Evolutionary conservation across 1,140 invertebrate species (phyloP), one percentile per base, ranked within the genome.

Genomic region (Cyclina sinensis): DNA sequence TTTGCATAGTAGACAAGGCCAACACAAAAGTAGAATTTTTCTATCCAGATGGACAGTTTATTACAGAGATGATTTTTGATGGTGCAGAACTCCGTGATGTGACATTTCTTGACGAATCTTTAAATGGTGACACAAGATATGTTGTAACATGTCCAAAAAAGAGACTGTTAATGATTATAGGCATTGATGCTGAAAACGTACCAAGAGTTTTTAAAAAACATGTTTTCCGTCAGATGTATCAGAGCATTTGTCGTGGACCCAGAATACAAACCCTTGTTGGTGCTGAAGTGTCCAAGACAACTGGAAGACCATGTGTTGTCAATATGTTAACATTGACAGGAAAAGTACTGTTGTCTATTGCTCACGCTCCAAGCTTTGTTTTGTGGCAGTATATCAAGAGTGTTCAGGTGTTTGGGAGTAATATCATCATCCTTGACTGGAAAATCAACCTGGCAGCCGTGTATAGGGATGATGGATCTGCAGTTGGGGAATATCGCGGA

Each of bases 11-110:
- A 48, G 85, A 87, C 32, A 48, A 74, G 18, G 43, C 54, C 12
- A 87, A 87, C 27, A 87, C 37, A 51, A 87, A 80, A 46, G 32
- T 87, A 2, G 65, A 78, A 65, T 87, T 80, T 54, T 87, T 87
- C 46, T 32, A 68, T 27, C 76, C 30, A n/a, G 24, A 57, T 65
- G 85, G 85, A 5, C 51, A 80, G 11, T 27, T 87, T 21, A 62
- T 87, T 1, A 78, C 51, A 18, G 85, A 79, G 70, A 78, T 80
- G 74, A 16, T n/a, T 14, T 65, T 87, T 54, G 12, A 11, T 1
- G 18, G n/a, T 27, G 12, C 35, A 68, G 59, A 87, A 51, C 43
- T 80, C 1, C 35, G 46, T 48, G 74, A 79, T 80, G 48, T 87
- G 32, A 73, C 85, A 2, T 87, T 87, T 30, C 59, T 87, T n/a